phyloP scores from a whole-genome alignment of 2,113 vertebrate species.

The Cyphomyrus plagiostoma region DNA sequence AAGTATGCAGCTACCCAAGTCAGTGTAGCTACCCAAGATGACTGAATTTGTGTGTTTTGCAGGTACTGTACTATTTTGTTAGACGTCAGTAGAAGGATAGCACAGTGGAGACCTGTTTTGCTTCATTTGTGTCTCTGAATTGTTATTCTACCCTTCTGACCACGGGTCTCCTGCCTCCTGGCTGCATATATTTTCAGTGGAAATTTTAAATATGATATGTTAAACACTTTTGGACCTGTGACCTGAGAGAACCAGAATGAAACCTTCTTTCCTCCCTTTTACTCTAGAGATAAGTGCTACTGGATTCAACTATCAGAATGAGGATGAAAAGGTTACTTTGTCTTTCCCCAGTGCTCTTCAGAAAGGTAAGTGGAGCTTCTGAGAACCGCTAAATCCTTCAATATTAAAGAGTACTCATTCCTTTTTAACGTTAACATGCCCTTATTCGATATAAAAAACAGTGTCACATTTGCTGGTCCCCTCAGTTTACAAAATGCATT shows the following conservation, averaged over 20 bases:
- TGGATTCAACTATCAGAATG: conserved; percentile 98
- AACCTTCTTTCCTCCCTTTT: neutral
- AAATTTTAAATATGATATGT: neutral
- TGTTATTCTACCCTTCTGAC: neutral
- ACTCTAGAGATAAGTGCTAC: conserved; percentile 87
- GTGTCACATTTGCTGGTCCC: neutral
- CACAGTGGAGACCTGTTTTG: neutral
- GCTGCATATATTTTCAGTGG: neutral
- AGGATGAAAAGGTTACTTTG: conserved; percentile 98
- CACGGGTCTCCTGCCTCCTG: neutral
- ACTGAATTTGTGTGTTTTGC: neutral
- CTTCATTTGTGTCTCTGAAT: neutral
- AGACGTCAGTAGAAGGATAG: neutral
- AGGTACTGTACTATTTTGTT: neutral
- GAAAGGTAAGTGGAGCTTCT: conserved; percentile 67
- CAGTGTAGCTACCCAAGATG: neutral
- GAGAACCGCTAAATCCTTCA: neutral
- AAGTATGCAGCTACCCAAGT: neutral
- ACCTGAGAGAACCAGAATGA: neutral
- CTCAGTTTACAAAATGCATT: neutral
- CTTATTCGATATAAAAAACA: neutral
- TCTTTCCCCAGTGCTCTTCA: conserved; percentile 89
- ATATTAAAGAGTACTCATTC: neutral
- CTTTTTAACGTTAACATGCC: neutral
- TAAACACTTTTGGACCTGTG: neutral